phyloP scores from a whole-genome alignment of 1,140 invertebrate genomes.

The Danaus melanippus region DNA sequence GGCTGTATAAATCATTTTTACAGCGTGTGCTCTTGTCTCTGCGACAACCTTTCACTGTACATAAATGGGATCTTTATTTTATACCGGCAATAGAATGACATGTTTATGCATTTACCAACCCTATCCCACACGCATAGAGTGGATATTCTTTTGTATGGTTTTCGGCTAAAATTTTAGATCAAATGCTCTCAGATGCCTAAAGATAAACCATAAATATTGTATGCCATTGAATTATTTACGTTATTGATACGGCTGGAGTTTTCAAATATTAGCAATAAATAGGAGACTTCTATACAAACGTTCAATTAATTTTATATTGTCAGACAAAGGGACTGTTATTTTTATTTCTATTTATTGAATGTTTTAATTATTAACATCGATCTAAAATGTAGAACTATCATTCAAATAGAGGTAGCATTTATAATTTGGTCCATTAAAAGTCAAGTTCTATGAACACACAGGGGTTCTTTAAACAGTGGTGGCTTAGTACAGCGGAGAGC shows the following conservation, averaged over 20 bases:
- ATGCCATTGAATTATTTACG: slow-evolving; percentile 31
- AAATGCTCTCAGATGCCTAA: slow-evolving; percentile 35
- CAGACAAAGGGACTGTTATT: too few species aligned
- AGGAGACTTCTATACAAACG: too few species aligned
- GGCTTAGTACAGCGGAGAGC: slow-evolving; percentile 33
- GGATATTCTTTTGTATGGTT: slow-evolving; percentile 6
- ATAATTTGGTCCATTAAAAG: slow-evolving; percentile 6
- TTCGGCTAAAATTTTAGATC: slow-evolving; percentile 16
- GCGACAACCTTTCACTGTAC: slow-evolving; percentile 44
- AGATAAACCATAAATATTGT: slow-evolving; percentile 48
- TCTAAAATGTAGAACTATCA: too few species aligned
- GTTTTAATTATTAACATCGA: too few species aligned
- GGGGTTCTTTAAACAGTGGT: slow-evolving; percentile 28
- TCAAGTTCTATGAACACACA: slow-evolving; percentile 18
- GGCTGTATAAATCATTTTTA: slow-evolving; percentile 59
- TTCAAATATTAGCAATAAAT: too few species aligned
- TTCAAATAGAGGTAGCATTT: neutral
- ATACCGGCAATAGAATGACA: slow-evolving; percentile 27
- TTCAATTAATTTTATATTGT: too few species aligned
- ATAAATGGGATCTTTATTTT: slow-evolving; percentile 48
- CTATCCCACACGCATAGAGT: slow-evolving; percentile 14
- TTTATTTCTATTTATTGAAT: too few species aligned
- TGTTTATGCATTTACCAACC: slow-evolving; percentile 6
- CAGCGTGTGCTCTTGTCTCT: slow-evolving; percentile 40
- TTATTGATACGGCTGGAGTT: slow-evolving; percentile 10